These are phyloP conservation scores for Ennomos erosarius DNA, from an alignment of 2,888 invertebrate species.

Conservation along the genomic window DNA sequence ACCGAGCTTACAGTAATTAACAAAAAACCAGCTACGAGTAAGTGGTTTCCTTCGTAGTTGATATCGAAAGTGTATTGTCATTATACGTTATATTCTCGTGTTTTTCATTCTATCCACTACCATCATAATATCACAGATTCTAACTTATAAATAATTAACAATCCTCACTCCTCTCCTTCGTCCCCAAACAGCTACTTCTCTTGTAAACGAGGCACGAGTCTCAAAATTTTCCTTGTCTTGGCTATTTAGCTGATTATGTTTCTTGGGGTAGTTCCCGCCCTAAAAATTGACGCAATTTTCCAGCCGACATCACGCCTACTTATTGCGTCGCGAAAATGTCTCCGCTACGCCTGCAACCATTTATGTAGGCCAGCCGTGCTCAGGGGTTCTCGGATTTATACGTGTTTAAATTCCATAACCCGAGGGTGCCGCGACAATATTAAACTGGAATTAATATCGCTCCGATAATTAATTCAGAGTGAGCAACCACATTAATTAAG, in stretches of 20 bases:
- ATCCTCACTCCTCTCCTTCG: slow-evolving; percentile 4
- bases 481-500: slow-evolving; percentile 23
- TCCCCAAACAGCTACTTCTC: slow-evolving; percentile 33
- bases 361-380: slow-evolving; percentile 66
- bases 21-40: too few species aligned
- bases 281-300: slow-evolving; percentile 78
- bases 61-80: too few species aligned
- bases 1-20: too few species aligned
- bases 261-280: slow-evolving; percentile 56
- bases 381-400: slow-evolving; percentile 61
- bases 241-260: slow-evolving; percentile 68
- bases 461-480: slow-evolving; percentile 37
- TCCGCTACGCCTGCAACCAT: slow-evolving; percentile 55
- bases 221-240: slow-evolving; percentile 56
- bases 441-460: slow-evolving; percentile 45
- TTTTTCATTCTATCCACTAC: too few species aligned
- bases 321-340: slow-evolving; percentile 74
- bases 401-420: slow-evolving; percentile 65
- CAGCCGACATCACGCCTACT: slow-evolving; percentile 72
- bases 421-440: slow-evolving; percentile 47
- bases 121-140: too few species aligned
- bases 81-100: too few species aligned
- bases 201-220: slow-evolving; percentile 32
- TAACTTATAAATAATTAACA: slow-evolving; percentile 18
- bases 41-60: too few species aligned